Evolutionary conservation across 2,797 vertebrate genomes (phyloP), one percentile per base, ranked within the genome.

Genomic region (Alfaro cultratus): DNA sequence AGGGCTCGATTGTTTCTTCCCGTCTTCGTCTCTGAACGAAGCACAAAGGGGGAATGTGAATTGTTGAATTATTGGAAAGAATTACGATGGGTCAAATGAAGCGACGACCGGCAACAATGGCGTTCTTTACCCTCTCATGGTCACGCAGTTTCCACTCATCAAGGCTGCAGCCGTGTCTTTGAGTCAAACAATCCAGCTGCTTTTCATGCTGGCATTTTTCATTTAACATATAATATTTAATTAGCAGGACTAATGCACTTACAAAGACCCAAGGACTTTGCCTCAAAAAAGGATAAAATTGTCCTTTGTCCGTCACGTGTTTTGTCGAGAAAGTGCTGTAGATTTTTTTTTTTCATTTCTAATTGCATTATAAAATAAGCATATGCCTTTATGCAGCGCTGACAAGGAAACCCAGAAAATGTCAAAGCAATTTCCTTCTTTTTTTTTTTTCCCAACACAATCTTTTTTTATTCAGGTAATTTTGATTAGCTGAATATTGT

Each of bases 161-260:
- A 95, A 95, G 94, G 93, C 87, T 94, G 84, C 84, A 75, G 87
- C 73, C 78, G 29, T 75, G 87, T 90, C 90, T 94, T 94, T 91
- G 76, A 93, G 75, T 90, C 92, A 91, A 92, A 95, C 93, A 94
- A 94, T 93, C 81, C 80, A 45, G 80, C 87, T 83, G 87, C 91
- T 94, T 92, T 71, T 93, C 86, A 93, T 93, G 90, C 85, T 82
- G 84, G 79, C 89, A 92, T 93, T 94, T 92, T 91, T 91, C 77
- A 71, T 92, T 86, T 87, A 91, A 94, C 86, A 88, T 94, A 93
- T 92, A 83, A 94, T 92, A 93, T 95, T 95, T 94, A 95, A 95
- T 95, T 94, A 93, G 93, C 80, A 5, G 75, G 91, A 87, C 92
- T 93, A 93, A 93, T 91, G 86, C 87, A 86, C 89, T 94, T 89